Evolutionary conservation across 1,140 invertebrate species (phyloP).

Genomic region (Oppia nitens): DNA sequence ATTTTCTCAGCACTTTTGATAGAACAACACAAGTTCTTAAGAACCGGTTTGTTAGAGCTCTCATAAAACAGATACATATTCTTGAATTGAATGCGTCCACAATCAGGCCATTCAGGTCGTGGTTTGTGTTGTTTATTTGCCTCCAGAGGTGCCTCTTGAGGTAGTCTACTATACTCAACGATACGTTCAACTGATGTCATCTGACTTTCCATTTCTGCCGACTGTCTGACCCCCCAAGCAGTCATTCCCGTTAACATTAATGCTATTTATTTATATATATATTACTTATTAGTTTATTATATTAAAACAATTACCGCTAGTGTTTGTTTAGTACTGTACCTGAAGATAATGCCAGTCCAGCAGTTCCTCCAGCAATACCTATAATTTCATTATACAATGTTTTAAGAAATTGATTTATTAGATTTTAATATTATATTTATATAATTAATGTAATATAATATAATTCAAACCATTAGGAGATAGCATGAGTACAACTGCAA

Average conservation of each 20-base stretch:
- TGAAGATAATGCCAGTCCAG: neutral
- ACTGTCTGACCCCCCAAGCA: slow-evolving; percentile 39
- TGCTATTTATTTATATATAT: too few species aligned
- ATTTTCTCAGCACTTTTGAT: slow-evolving; percentile 40
- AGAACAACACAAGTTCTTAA: slow-evolving; percentile 23
- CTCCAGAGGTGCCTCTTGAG: slow-evolving; percentile 38
- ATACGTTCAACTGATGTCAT: slow-evolving; percentile 69
- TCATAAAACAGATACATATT: slow-evolving; percentile 46
- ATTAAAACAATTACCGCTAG: slow-evolving; percentile 49
- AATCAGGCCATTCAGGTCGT: slow-evolving; percentile 46
- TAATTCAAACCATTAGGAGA: neutral
- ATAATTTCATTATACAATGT: too few species aligned
- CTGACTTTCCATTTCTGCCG: slow-evolving; percentile 58
- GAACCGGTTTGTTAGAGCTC: slow-evolving; percentile 33
- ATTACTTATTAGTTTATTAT: too few species aligned
- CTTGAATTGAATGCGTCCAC: slow-evolving; percentile 45
- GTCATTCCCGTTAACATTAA: slow-evolving; percentile 8
- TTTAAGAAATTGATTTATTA: too few species aligned
- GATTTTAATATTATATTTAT: too few species aligned
- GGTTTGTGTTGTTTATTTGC: slow-evolving; percentile 31
- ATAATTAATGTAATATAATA: too few species aligned
- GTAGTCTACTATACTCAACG: slow-evolving; percentile 52
- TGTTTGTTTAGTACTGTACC: slow-evolving; percentile 24
- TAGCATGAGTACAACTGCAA: slow-evolving; percentile 17
- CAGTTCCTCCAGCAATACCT: too few species aligned